phyloP scores from a whole-genome alignment of 2,888 invertebrate species.

The Amiota minor region DNA sequence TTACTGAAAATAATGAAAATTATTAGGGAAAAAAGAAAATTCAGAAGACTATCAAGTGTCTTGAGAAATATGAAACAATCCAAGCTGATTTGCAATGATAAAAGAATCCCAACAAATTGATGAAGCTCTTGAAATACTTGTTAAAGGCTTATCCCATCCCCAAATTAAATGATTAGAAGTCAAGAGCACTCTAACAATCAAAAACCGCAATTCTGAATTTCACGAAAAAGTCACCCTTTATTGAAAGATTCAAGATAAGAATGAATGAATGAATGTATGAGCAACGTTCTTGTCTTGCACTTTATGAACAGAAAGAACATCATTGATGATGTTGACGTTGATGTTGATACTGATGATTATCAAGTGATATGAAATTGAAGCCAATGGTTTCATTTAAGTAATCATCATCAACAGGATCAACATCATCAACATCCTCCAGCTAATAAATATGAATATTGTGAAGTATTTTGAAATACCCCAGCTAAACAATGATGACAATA shows the following conservation, averaged over 20 bases:
- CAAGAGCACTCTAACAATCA: constrained; percentile 42
- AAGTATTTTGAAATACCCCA: no score
- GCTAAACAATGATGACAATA: no score
- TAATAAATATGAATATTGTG: no score
- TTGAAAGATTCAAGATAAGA: not conserved
- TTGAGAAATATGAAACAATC: no score
- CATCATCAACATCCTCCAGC: not conserved
- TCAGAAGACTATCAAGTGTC: no score
- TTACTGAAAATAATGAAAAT: no score
- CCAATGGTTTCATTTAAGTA: constrained; percentile 63
- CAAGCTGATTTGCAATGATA: constrained; percentile 31
- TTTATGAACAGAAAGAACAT: not conserved
- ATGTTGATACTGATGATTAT: constrained; percentile 55
- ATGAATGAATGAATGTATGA: not conserved
- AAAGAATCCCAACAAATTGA: constrained; percentile 3
- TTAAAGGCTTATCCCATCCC: no score
- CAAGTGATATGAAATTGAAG: constrained; percentile 65
- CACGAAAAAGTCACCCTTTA: constrained; percentile 4
- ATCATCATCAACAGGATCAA: constrained; percentile 42
- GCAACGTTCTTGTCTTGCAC: not conserved
- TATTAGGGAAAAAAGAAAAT: no score
- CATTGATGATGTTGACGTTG: constrained; percentile 46
- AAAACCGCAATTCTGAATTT: not conserved
- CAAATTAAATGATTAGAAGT: constrained; percentile 37
- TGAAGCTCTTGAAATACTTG: not conserved